Base-by-base conservation (phyloP, 2,113 vertebrate genomes). In the Sebastes fasciatus region DNA sequence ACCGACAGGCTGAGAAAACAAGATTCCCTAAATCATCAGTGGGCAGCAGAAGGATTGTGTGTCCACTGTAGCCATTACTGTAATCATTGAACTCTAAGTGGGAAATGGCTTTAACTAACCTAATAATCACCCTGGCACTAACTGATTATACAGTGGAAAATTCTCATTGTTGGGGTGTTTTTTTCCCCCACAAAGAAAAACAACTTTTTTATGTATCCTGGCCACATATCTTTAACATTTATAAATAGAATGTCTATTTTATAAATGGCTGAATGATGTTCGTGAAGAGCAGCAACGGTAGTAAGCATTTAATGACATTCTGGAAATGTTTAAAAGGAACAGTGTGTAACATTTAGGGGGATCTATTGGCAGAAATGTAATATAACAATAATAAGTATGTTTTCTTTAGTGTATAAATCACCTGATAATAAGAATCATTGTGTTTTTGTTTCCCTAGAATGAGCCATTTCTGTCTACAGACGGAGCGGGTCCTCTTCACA, bases 1-100 rank as follows among this genome's bases (percentile, higher is more conserved):
- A 88, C 79, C 84, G 16, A 80, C 70, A 89, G 83, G 69, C 74
- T 80, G 78, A 81, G 80, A 79, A 91, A 79, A 88, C 66, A 52
- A 64, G 55, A 88, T 70, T 77, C n/a, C 61, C n/a, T 65, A 74
- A 79, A 81, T 87, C 67, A 88, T 90, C 73, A 72, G 69, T 68
- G 64, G 21, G 63, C 62, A 82, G 75, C 26, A 51, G 48, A 70
- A 57, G 65, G 84, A 83, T 75, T 69, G 68, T 7, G 16, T 68
- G 67, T 87, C 76, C 70, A 73, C 82, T 87, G 65, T 81, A 76
- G 60, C 76, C 58, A 87, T 87, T 84, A 85, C 69, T 83, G 79
- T 77, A 90, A 83, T 85, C 46, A 77, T 71, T 69, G 58, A 14
- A 67, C 55, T 72, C 51, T 45, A 68, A 79, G 66, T 75, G 67